Base-by-base conservation (phyloP, 2,113 vertebrate genomes). In the Oncorhynchus clarkii region DNA sequence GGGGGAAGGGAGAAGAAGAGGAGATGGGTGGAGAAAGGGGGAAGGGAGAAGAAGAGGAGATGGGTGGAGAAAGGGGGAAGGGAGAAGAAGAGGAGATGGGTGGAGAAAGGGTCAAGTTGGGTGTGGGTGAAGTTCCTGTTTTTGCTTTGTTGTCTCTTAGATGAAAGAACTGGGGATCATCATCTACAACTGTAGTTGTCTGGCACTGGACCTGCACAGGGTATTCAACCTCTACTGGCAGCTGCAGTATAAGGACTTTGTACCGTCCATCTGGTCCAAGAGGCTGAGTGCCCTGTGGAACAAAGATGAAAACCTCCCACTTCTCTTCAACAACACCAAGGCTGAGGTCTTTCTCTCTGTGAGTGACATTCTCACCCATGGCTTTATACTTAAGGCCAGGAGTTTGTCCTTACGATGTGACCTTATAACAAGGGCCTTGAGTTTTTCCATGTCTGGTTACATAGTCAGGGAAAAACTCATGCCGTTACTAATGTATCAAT, bases 111-210 rank as follows among this genome's bases (percentile, higher is more conserved):
- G 54, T 18, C 0, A 57, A 20, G 18, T 18, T 57, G 14, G 65
- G 27, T 45, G 39, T 45, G 39, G 54, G 13, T 18, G 54, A 4
- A 7, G 16, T 20, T 16, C 18, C 18, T 2, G 59, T 27, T 18
- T 13, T 14, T 67, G 24, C 16, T 66, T 45, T 60, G 11, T 20
- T 67, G 8, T 76, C n/a, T 57, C 6, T 69, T 93, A 99, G 97
- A 95, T 96, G 92, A 99, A 99, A 89, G 97, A 99, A 85, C 94
- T 99, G 34, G 97, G 97, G 0, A 80, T 98, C 90, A 86, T 99
- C 2, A 90, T 99, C 59, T 98, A 96, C 88, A 93, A 98, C 89
- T 99, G 97, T 88, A 99, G 96, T 91, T 99, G 96, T 88, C 90
- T 99, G 79, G 97, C 94, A 85, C 86, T 97, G 88, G 97, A 99